Base-by-base conservation (phyloP, 2,113 vertebrate genomes). In the Tragelaphus imberbis region DNA sequence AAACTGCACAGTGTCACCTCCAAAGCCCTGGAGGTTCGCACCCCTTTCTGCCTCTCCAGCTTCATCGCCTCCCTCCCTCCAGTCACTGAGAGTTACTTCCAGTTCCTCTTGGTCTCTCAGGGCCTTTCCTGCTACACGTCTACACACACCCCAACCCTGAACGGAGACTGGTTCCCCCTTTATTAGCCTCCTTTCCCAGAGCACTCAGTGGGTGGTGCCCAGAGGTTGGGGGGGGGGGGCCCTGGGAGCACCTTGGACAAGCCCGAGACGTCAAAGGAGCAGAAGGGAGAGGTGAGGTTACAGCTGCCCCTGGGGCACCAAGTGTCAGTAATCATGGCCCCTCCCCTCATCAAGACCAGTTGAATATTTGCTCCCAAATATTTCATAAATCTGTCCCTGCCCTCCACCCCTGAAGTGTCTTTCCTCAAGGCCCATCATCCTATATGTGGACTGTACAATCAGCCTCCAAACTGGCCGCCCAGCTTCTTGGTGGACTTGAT, bases 151-250 rank as follows among this genome's bases (percentile, higher is more conserved):
- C 40, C 40, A 44, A 44, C 40, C 40, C 40, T 44, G 40, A 44
- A 44, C 5, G 40, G 40, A 5, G 40, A 44, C 40, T 47, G 12
- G 25, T 2, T 44, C 23, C 75, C 23, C 40, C 23, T 77, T 44
- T 44, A 40, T 44, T 27, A 14, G 3, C 23, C 40, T 44, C 40
- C 25, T 6, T 77, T 77, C 36, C 71, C 19, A 44, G 21, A 44
- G 21, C 0, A 1, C 36, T 44, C 36, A 44, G 71, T 44, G 36
- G 4, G 19, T 0, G 36, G 36, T 75, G 36, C 6, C 0, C 40
- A 47, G 23, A 27, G 75, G 1, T 7, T n/a, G n/a, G n/a, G n/a
- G 75, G 75, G 75, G 75, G 0, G 2, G 40, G 23, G 40, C 1
- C 0, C 6, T 8, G 40, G 23, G 75, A 47, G 75, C 40, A 44